Base-by-base conservation (phyloP, 2,888 invertebrate genomes). In the Drosophila subsilvestris region DNA sequence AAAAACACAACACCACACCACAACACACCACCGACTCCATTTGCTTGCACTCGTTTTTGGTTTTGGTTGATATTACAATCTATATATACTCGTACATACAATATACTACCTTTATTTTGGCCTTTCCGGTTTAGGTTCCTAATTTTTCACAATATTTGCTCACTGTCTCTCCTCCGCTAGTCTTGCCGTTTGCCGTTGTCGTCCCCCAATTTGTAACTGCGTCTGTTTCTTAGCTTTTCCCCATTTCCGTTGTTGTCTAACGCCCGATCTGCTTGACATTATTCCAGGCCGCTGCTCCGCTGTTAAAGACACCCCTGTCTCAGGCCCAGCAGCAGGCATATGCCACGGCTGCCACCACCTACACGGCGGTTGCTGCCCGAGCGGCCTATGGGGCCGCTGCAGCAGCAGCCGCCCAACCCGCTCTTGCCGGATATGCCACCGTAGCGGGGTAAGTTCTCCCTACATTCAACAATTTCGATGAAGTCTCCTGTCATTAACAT, bases 271-370 rank as follows among this genome's bases (percentile, higher is more conserved):
- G 73, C 75, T 86, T 87, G 75, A 69, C 74, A 72, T 72, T 77
- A 87, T 86, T 89, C 69, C 87, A 96, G 89, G 96, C 96, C 81
- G 94, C 96, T 78, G 94, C 95, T 84, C 96, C 96, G 66, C 94
- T 97, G 92, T 93, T 96, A 93, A 96, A 96, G 94, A 96, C 96
- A 75, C 96, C 96, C 92, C 93, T 96, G 93, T 96, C 91, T 77
- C 91, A 91, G 92, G 96, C 96, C 92, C 97, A 96, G 93, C 97
- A 97, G 94, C 96, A 97, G 94, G 96, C 96, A 88, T 97, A 97
- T 91, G 96, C 97, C 91, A 96, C 96, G 70, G 96, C 97, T 75
- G 97, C 97, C 86, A 97, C 96, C 63, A 96, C 96, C 78, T 97
- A 97, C 93, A 96, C 97, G 90, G 96, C 96, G 74, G 97, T 96